phyloP scores from a whole-genome alignment of 2,888 invertebrate genomes.

The Philereme transversata region DNA sequence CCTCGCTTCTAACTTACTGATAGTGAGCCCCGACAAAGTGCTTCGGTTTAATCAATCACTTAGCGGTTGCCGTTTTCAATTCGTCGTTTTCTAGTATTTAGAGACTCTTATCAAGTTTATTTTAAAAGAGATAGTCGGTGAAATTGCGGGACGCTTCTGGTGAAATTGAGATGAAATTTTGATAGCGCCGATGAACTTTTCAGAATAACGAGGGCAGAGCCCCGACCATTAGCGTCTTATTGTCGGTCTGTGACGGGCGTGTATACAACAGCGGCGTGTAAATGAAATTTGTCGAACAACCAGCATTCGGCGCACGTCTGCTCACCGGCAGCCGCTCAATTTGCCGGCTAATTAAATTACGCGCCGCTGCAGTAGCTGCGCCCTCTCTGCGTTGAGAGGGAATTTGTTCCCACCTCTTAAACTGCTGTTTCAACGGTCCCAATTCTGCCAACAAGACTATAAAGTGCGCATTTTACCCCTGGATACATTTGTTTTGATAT shows the following conservation, averaged over 20 bases:
- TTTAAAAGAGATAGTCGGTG: constrained; percentile 40
- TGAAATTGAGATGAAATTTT: constrained; percentile 35
- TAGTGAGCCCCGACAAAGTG: constrained; percentile 63
- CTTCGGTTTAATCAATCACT: constrained; percentile 69
- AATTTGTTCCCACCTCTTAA: constrained; percentile 55
- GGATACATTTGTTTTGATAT: too few species aligned
- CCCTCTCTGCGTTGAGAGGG: constrained; percentile 44
- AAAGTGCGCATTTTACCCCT: too few species aligned
- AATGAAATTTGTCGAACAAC: constrained; percentile 70
- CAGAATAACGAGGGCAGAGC: constrained; percentile 37
- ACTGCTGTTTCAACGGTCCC: too few species aligned
- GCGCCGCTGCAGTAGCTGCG: constrained; percentile 49
- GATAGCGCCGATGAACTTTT: constrained; percentile 27
- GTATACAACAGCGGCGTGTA: constrained; percentile 49
- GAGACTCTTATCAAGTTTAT: constrained; percentile 46
- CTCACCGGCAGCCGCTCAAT: constrained; percentile 60
- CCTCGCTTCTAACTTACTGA: constrained; percentile 53
- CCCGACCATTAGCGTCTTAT: constrained; percentile 42
- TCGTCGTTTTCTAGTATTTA: constrained; percentile 56
- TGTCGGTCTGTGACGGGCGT: constrained; percentile 27
- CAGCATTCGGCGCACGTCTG: constrained; percentile 74
- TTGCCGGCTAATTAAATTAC: constrained; percentile 78
- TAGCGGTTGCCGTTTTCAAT: constrained; percentile 60
- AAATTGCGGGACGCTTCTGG: constrained; percentile 27
- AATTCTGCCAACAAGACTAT: too few species aligned